These are phyloP conservation scores for Rhagophthalmus giganteus DNA, from an alignment of 2,888 invertebrate genomes.

Conservation along the genomic window DNA sequence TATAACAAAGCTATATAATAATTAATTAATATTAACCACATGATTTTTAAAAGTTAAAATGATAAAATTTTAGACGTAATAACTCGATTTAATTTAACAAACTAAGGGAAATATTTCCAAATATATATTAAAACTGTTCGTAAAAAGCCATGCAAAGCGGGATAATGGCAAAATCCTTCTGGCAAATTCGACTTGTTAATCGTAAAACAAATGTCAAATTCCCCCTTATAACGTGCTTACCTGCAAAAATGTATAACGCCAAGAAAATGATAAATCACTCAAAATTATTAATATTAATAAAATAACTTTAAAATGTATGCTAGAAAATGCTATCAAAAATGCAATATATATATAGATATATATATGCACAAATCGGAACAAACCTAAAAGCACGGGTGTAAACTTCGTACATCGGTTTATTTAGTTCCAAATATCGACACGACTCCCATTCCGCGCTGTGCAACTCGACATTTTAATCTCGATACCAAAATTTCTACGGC, in stretches of 20 bases:
- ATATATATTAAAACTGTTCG: too few species aligned
- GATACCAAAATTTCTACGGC: constrained; percentile 9
- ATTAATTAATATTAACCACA: background rate
- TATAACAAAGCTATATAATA: too few species aligned
- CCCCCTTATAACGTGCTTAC: constrained; percentile 3
- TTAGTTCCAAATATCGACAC: constrained; percentile 7
- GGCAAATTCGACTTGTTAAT: background rate
- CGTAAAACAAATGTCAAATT: constrained; percentile 3
- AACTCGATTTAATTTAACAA: too few species aligned
- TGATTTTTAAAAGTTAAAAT: background rate
- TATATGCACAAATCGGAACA: background rate
- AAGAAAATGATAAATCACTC: background rate
- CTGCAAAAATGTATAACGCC: constrained; percentile 8
- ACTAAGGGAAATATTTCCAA: too few species aligned
- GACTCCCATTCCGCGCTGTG: constrained; percentile 11
- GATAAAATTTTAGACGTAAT: background rate
- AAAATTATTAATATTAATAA: constrained; percentile 1
- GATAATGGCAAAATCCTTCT: background rate
- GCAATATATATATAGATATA: too few species aligned
- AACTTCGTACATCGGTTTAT: constrained; percentile 16
- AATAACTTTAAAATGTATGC: background rate
- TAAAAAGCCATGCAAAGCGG: too few species aligned
- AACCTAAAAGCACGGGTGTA: constrained; percentile 18
- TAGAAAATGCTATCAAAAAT: constrained; percentile 2
- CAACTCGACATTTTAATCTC: constrained; percentile 17